Evolutionary conservation across 53 echinoderm and acorn worm species (phyloP).

Genomic region (Paelopatides confundens): DNA sequence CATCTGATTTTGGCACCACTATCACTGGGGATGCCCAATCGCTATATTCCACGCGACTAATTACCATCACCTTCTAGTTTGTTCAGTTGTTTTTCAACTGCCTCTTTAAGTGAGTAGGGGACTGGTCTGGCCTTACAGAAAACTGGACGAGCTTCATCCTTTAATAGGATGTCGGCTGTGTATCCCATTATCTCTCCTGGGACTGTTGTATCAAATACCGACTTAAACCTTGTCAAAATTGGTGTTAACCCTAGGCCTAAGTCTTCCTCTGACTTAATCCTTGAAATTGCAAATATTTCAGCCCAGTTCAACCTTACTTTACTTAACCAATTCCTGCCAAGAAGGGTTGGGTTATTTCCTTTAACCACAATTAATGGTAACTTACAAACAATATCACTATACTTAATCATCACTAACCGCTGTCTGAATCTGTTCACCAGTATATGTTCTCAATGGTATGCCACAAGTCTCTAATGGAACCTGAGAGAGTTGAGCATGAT

Average conservation of each 20-base stretch:
- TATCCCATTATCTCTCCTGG: constrained; percentile 2
- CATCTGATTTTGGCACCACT: neutral
- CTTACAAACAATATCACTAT: neutral
- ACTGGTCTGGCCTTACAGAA: constrained; percentile 45
- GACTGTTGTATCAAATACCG: neutral
- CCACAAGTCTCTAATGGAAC: no score
- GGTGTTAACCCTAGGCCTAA: no score
- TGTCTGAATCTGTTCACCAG: neutral
- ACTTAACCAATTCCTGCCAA: constrained; percentile 38
- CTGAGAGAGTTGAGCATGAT: no score
- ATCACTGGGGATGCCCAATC: neutral
- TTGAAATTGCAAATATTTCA: neutral
- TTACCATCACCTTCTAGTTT: constrained; percentile 15
- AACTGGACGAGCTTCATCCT: constrained; percentile 22
- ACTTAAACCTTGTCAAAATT: no score
- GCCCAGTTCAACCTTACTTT: constrained; percentile 43
- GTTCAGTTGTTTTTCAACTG: constrained; percentile 28
- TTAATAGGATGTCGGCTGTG: neutral
- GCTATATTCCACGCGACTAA: constrained; percentile 7
- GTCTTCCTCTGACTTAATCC: neutral
- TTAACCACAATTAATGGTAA: constrained; percentile 32
- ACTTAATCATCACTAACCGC: no score
- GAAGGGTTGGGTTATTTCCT: constrained; percentile 34
- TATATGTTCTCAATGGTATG: constrained; percentile 34
- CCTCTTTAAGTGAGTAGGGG: constrained; percentile 38